Conservation (phyloP, 2,797 vertebrate genomes). For the Sphenodon punctatus region DNA sequence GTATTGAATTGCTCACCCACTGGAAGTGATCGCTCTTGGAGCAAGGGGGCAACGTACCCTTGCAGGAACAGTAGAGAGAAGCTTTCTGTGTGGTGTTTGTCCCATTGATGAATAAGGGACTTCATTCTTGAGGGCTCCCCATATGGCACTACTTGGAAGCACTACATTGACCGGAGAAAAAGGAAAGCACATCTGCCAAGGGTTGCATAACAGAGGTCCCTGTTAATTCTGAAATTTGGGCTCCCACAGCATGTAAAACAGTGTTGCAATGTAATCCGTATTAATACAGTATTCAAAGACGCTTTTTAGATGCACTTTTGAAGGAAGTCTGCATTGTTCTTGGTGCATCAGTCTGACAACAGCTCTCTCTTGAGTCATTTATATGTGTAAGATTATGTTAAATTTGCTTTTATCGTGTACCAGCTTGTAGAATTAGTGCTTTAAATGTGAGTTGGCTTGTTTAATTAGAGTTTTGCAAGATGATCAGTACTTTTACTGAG, state of each 20-base stretch:
- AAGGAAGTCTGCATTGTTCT: neutral
- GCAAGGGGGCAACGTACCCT: neutral
- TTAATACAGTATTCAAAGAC: neutral
- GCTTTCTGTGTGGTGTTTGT: neutral
- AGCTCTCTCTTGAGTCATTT: neutral
- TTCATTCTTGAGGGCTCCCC: neutral
- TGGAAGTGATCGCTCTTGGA: neutral
- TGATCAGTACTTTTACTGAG: neutral
- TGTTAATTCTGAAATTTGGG: neutral
- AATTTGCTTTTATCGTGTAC: neutral
- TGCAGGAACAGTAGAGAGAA: neutral
- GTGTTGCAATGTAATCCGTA: neutral
- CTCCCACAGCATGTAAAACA: conserved; percentile 2
- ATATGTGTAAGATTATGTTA: neutral
- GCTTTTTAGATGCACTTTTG: neutral
- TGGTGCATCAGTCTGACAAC: neutral
- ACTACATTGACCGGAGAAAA: neutral
- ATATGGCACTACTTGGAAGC: neutral
- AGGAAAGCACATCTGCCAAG: neutral
- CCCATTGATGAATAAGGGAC: neutral
- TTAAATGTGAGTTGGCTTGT: neutral
- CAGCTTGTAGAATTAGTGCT: neutral
- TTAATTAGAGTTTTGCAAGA: neutral
- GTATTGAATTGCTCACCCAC: neutral
- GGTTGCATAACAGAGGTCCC: neutral